phyloP scores from a whole-genome alignment of 2,113 vertebrate genomes.

The Leuciscus idus region DNA sequence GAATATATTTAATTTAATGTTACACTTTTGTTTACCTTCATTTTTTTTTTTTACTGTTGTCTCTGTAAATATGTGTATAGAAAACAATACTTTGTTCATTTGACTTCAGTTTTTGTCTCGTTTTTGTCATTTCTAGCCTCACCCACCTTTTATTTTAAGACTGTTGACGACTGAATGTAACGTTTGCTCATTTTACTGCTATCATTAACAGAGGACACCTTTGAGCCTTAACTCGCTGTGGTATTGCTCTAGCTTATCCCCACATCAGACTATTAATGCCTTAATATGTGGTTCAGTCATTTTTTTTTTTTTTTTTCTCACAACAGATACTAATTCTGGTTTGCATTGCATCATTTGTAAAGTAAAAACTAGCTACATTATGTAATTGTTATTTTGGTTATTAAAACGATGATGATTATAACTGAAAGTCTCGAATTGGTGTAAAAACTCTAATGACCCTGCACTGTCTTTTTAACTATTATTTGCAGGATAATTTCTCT shows the following conservation, averaged over 20 bases:
- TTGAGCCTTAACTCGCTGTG: conserved; percentile 66
- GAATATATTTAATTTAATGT: conserved; percentile 1
- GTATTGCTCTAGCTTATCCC: conserved; percentile 63
- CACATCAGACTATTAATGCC: conserved; percentile 63
- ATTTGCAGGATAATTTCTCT: neutral
- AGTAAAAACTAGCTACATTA: neutral
- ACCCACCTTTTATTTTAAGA: conserved; percentile 44
- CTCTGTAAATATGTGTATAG: conserved; percentile 51
- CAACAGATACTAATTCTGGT: neutral
- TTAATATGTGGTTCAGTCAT: conserved; percentile 43
- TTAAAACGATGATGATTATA: neutral
- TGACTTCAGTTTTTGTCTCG: neutral
- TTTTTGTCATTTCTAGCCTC: neutral
- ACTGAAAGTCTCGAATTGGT: neutral
- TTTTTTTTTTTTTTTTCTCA: neutral
- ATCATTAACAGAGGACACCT: conserved; percentile 60
- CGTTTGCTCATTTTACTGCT: conserved; percentile 57
- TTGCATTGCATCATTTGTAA: neutral
- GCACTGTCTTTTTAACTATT: neutral
- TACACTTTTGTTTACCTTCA: neutral
- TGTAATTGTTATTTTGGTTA: conserved; percentile 14
- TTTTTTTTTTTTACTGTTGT: conserved; percentile 25
- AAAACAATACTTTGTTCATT: neutral
- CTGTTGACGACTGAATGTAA: conserved; percentile 67
- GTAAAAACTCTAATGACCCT: neutral